These are phyloP conservation scores for Marmota flaviventris DNA, from an alignment of 2,113 vertebrate species.

Conservation along the genomic window DNA sequence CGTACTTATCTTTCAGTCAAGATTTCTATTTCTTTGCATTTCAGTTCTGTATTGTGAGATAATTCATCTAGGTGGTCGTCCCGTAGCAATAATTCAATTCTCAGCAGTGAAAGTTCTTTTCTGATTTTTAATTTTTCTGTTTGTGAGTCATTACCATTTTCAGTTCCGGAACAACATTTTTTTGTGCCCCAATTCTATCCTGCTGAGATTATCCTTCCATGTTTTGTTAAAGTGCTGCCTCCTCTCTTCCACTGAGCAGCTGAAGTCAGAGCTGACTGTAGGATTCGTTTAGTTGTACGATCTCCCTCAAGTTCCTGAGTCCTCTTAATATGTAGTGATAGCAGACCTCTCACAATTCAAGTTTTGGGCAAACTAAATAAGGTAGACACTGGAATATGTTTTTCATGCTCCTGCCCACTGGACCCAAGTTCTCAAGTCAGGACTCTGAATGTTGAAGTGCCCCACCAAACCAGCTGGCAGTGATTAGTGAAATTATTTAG, in stretches of 20 bases:
- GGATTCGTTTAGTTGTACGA: background rate
- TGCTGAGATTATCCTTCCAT: background rate
- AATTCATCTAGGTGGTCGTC: background rate
- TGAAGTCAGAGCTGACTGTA: background rate
- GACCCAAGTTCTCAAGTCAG: background rate
- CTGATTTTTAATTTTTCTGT: constrained; percentile 22
- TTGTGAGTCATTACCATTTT: background rate
- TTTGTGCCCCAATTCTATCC: background rate
- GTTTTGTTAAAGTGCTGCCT: background rate
- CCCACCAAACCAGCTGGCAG: background rate
- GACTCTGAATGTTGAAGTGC: background rate
- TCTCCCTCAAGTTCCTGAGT: background rate
- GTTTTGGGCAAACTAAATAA: background rate
- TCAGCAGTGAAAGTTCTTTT: constrained; percentile 10
- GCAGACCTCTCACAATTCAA: background rate
- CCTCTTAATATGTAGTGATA: background rate
- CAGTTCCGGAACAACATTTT: background rate
- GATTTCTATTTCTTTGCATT: constrained; percentile 1
- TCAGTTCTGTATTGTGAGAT: background rate
- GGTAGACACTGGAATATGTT: background rate
- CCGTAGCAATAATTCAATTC: background rate
- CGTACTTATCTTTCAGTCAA: background rate
- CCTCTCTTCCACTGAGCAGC: background rate
- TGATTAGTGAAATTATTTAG: background rate
- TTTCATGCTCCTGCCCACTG: background rate